Base-by-base conservation (phyloP, 2,888 invertebrate genomes). In the Ochropleura plecta region DNA sequence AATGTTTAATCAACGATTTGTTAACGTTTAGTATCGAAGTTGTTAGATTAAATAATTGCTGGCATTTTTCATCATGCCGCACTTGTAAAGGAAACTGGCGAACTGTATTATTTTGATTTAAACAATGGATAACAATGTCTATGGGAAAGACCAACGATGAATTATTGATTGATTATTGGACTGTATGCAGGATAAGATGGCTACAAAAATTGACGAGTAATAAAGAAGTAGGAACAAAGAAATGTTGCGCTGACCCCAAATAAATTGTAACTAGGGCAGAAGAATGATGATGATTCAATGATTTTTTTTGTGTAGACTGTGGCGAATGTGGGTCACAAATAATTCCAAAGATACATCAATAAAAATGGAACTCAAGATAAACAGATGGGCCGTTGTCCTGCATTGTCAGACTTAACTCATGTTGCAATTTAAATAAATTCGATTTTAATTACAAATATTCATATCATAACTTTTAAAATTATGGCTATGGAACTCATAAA, bases 1-100 rank as follows among this genome's bases (percentile, higher is more conserved):
- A 68, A 70, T 71, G 70, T 60, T 63, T 76, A 69, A 79, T 76
- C 59, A 78, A 68, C 72, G 65, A 20, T 46, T 75, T 63, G 75
- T 78, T 66, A 42, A 67, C 55, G 65, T 72, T 78, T 16, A 30
- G 20, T 59, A 71, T 12, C 18, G 30, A 14, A 51, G 9, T 57
- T 82, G 64, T 72, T 57, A 65, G 4, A 78, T 65, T 71, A 55
- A 59, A 59, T 72, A 62, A 69, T 66, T 82, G 48, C 14, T 51
- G n/a, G 53, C 5, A 40, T 75, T 64, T 60, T 64, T 53, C 49
- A 55, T 59, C 49, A 49, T 49, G 20, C 16, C 51, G 8, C 42
- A 44, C 62, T 65, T 44, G 18, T 40, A 71, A 71, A n/a, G 10
- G 51, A 40, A 59, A 20, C 0, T 12, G 9, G 42, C 12, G n/a